A percentile compares a stretch with the other conserved stretches of the same genome.
Evolutionary conservation across 2,797 vertebrate genomes (phyloP).

Genomic region (Propithecus deckenii): DNA sequence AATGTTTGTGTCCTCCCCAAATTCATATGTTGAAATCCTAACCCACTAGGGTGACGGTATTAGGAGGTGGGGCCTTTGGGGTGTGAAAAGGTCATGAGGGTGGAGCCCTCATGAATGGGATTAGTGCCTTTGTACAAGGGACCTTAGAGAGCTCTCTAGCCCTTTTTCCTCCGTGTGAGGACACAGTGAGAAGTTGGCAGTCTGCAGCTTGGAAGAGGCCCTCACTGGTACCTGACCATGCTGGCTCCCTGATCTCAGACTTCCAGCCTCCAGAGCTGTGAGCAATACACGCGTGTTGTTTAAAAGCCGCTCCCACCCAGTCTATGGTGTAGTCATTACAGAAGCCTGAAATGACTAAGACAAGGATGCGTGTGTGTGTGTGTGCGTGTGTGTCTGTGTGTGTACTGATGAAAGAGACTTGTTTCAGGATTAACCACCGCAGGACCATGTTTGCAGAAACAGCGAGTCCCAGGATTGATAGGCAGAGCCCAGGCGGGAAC

Average conservation of each 20-base stretch:
- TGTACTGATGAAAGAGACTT: fast-evolving
- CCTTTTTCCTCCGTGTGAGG: not conserved
- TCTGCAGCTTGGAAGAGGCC: not conserved
- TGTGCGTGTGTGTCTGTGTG: not conserved
- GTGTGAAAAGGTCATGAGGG: not conserved
- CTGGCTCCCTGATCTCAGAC: not conserved
- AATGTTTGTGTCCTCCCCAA: not conserved
- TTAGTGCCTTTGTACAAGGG: not conserved
- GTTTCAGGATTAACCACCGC: not conserved
- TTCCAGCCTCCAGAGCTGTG: not conserved
- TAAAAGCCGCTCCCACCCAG: not conserved
- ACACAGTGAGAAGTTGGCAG: not conserved
- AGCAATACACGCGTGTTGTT: not conserved
- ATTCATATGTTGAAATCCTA: not conserved
- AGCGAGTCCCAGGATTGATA: not conserved
- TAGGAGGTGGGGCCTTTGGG: not conserved
- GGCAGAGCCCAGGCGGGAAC: not conserved
- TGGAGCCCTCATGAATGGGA: not conserved
- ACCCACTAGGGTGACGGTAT: not conserved
- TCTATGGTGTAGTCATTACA: not conserved
- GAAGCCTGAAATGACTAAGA: not conserved
- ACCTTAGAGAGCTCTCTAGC: not conserved
- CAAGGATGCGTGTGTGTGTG: not conserved
- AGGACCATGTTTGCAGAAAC: not conserved
- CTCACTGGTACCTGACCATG: not conserved